phyloP scores from a whole-genome alignment of 2,888 invertebrate species.

The Alloscopus bannaensis region DNA sequence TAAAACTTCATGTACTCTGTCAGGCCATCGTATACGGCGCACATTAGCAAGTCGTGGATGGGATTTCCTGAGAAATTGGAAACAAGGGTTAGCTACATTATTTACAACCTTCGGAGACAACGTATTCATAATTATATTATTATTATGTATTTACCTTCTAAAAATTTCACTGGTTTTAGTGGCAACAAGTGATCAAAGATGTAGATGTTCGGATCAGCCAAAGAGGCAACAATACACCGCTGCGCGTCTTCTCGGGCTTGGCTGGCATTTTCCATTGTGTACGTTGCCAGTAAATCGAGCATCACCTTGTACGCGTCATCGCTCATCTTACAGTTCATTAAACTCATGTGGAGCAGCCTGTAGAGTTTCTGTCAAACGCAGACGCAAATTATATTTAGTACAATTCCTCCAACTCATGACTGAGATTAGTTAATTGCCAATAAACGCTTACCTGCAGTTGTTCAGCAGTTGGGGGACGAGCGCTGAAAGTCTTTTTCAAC shows the following conservation, averaged over 20 bases:
- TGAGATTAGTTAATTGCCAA: too few relatives aligned
- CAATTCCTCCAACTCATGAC: too few relatives aligned
- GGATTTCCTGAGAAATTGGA: slow-evolving; percentile 86
- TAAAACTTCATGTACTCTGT: slow-evolving; percentile 95
- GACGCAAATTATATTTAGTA: too few relatives aligned
- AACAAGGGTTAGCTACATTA: too few relatives aligned
- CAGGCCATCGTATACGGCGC: slow-evolving; percentile 96
- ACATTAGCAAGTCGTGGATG: slow-evolving; percentile 94
- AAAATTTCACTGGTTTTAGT: slow-evolving; percentile 94
- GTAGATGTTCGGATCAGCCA: slow-evolving; percentile 96
- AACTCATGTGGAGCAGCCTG: slow-evolving; percentile 90
- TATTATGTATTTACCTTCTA: slow-evolving; percentile 79
- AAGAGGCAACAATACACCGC: slow-evolving; percentile 94
- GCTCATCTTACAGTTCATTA: slow-evolving; percentile 88
- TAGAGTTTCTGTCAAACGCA: slow-evolving; percentile 86
- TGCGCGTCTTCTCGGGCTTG: slow-evolving; percentile 98
- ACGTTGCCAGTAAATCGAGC: slow-evolving; percentile 96
- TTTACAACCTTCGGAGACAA: too few relatives aligned
- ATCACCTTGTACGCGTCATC: slow-evolving; percentile 81
- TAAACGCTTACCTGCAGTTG: slow-evolving; percentile 81
- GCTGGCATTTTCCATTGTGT: slow-evolving; percentile 97
- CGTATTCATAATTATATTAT: background rate
- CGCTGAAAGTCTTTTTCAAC: slow-evolving; percentile 86
- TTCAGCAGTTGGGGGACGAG: slow-evolving; percentile 88
- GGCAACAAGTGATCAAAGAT: slow-evolving; percentile 94